phyloP scores from a whole-genome alignment of 2,797 vertebrate genomes.

The Tenualosa thibaudeaui region DNA sequence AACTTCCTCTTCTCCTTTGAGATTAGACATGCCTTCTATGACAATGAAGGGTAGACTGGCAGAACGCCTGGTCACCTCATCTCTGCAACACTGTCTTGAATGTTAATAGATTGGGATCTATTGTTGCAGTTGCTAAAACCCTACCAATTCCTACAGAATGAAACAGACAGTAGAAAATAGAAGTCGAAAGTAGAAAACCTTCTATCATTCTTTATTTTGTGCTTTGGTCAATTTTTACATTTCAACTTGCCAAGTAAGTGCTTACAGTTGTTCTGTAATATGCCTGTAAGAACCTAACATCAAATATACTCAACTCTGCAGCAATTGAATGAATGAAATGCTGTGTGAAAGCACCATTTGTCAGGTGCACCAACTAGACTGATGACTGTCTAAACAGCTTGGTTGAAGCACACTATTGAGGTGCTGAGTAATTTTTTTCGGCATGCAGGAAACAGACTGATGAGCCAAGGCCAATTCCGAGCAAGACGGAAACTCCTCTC shows the following conservation, averaged over 20 bases:
- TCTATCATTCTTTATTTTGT: background rate
- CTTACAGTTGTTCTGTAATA: too few relatives aligned
- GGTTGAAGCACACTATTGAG: background rate
- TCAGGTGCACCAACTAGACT: background rate
- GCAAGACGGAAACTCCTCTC: slow-evolving; percentile 4
- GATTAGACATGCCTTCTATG: background rate
- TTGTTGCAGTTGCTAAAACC: slow-evolving; percentile 37
- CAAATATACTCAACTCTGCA: too few relatives aligned
- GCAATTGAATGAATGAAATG: too few relatives aligned
- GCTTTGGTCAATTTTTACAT: too few relatives aligned
- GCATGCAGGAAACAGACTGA: slow-evolving; percentile 26
- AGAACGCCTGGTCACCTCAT: slow-evolving; percentile 57
- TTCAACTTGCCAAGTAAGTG: too few relatives aligned
- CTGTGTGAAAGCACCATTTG: too few relatives aligned
- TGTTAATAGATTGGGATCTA: slow-evolving; percentile 67
- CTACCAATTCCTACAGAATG: slow-evolving; percentile 64
- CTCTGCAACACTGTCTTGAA: slow-evolving; percentile 62
- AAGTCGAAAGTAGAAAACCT: slow-evolving; percentile 37
- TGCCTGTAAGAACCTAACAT: too few relatives aligned
- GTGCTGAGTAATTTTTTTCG: slow-evolving; percentile 16
- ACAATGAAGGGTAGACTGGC: slow-evolving; percentile 61
- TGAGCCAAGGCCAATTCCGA: slow-evolving; percentile 6
- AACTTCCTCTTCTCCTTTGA: slow-evolving; percentile 16
- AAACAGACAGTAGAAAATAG: slow-evolving; percentile 60
- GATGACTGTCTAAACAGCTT: background rate